Evolutionary conservation across 2,113 vertebrate species (phyloP), one percentile per base, ranked within the genome.

Genomic region (Pipa parva): DNA sequence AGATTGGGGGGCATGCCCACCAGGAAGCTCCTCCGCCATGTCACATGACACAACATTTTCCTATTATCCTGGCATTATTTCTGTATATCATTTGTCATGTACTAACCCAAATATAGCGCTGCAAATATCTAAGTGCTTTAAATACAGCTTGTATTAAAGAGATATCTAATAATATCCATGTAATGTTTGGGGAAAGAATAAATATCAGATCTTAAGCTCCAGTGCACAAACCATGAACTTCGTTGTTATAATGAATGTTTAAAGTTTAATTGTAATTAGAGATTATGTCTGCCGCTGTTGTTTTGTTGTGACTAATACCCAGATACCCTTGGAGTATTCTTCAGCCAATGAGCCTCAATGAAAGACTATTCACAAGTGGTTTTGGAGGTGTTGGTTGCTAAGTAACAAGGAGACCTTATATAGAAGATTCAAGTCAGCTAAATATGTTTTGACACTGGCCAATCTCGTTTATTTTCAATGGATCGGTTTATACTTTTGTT

Each of bases 331-430:
- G 39, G 26, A 50, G 29, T n/a, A n/a, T 11, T 28, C 48, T n/a
- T 21, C 46, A 52, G 21, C 49, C 62, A 54, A 42, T 66, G 15
- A 48, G 26, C 15, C 5, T 6, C 55, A 67, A 37, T 27, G n/a
- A 45, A 58, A 36, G 55, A 39, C 25, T 18, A 24, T 22, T 12
- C 42, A 37, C 2, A 5, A 17, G 54, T 15, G 27, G 20, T 67
- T 59, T 59, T 17, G 50, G 50, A 59, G 64, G 64, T 67, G 55
- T 59, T 24, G 24, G 64, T 59, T 67, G 64, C 64, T 49, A 50
- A 25, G 64, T 55, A 67, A 67, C 64, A 26, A 11, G 10, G 21
- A 24, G 55, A 59, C 42, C 52, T 24, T 58, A 7, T 50, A 21
- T 33, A 50, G 45, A 13, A 36, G 27, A 3, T 37, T 27, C 27